These are phyloP conservation scores for Vidua macroura DNA, from an alignment of 2,113 vertebrate genomes.

Conservation along the genomic window DNA sequence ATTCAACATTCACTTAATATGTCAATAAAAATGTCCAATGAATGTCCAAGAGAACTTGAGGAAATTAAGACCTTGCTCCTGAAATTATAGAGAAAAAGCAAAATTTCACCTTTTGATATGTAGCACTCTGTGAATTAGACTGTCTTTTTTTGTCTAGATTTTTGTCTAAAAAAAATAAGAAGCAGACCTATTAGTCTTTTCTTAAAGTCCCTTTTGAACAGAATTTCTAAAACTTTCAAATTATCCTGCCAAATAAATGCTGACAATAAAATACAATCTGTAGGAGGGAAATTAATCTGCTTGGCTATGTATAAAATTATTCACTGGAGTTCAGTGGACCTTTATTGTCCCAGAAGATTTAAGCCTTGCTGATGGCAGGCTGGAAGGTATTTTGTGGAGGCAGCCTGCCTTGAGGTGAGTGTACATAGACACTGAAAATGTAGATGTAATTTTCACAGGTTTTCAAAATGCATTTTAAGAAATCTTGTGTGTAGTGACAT, in stretches of 20 bases:
- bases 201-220: neutral
- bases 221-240: neutral
- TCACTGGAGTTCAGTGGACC: neutral
- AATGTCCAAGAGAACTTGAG: neutral
- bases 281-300: neutral
- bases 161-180: neutral
- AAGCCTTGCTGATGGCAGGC: neutral
- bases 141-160: neutral
- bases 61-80: neutral
- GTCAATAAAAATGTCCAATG: neutral
- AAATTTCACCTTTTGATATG: neutral
- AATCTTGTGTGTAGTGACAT: neutral
- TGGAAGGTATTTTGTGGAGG: neutral
- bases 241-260: neutral
- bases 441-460: neutral
- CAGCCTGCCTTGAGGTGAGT: neutral
- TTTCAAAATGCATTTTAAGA: neutral
- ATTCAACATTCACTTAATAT: neutral
- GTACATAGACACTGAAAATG: neutral
- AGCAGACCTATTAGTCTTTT: neutral
- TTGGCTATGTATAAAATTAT: neutral
- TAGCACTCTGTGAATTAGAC: neutral
- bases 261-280: neutral
- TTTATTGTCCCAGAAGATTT: neutral
- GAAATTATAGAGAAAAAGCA: neutral